Evolutionary conservation across 2,888 invertebrate genomes (phyloP).

Genomic region (Drosophila atroscutellata): DNA sequence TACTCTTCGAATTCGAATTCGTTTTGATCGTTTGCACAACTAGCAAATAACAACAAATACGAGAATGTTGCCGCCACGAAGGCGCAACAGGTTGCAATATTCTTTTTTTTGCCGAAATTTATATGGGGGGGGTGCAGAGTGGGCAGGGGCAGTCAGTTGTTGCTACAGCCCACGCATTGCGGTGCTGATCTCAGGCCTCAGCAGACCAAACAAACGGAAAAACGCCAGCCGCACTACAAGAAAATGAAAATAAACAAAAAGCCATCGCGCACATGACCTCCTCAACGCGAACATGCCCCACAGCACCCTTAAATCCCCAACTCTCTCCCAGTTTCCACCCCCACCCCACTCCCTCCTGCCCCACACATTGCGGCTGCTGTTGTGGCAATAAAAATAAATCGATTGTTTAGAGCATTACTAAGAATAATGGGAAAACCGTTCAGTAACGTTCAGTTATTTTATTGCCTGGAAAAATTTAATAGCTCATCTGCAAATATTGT

Average conservation of each 20-base stretch:
- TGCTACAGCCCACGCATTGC: slow-evolving; percentile 32
- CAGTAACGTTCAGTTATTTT: slow-evolving; percentile 45
- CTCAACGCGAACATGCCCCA: slow-evolving; percentile 47
- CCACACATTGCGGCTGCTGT: slow-evolving; percentile 3
- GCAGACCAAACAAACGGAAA: slow-evolving; percentile 22
- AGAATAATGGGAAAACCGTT: slow-evolving; percentile 40
- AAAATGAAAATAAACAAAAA: slow-evolving; percentile 33
- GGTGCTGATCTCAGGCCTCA: slow-evolving; percentile 61
- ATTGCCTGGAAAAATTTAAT: slow-evolving; percentile 46
- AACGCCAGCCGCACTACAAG: slow-evolving; percentile 30
- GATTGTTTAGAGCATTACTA: slow-evolving; percentile 67
- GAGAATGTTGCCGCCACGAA: slow-evolving; percentile 19
- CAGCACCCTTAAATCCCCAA: slow-evolving; percentile 18
- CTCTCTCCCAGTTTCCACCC: not conserved
- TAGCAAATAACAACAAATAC: slow-evolving; percentile 15
- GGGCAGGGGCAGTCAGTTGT: not conserved
- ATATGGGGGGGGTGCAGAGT: not conserved
- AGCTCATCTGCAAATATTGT: slow-evolving; percentile 11
- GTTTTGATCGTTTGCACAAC: slow-evolving; percentile 41
- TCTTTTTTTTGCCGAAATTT: slow-evolving; percentile 47
- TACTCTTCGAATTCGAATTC: slow-evolving; percentile 50
- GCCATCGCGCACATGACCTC: slow-evolving; percentile 59
- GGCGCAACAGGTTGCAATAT: slow-evolving; percentile 73
- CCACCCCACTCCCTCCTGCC: not conserved
- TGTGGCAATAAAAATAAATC: slow-evolving; percentile 58